phyloP scores from a whole-genome alignment of 2,888 invertebrate species.

The Hermaeophaga mercurialis region DNA sequence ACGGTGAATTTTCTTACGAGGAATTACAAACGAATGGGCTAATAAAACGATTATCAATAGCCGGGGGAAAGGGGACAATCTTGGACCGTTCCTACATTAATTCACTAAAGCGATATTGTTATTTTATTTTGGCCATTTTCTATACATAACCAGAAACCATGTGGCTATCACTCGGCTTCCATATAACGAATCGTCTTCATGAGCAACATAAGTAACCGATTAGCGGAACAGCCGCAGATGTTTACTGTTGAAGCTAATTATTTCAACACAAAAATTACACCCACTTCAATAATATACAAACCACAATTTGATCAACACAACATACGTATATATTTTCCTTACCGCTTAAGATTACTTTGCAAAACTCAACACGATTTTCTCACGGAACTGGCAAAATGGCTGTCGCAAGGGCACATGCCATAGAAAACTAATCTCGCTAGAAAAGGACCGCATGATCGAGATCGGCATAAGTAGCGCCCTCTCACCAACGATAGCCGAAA shows the following conservation, averaged over 20 bases:
- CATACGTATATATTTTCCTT: constrained; percentile 55
- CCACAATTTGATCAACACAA: constrained; percentile 44
- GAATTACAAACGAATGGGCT: constrained; percentile 26
- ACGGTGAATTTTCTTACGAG: too few species aligned
- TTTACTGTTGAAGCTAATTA: constrained; percentile 41
- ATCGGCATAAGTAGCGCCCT: constrained; percentile 43
- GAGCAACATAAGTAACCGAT: constrained; percentile 50
- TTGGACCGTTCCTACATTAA: constrained; percentile 34
- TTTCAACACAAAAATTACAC: constrained; percentile 41
- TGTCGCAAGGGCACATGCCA: constrained; percentile 72
- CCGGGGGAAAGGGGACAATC: constrained; percentile 35
- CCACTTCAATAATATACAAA: constrained; percentile 39
- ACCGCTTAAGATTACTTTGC: constrained; percentile 64
- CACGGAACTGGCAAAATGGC: constrained; percentile 72
- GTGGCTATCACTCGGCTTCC: constrained; percentile 58
- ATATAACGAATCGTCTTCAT: constrained; percentile 52
- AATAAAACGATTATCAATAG: constrained; percentile 32
- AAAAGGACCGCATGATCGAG: constrained; percentile 49
- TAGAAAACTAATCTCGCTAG: constrained; percentile 60
- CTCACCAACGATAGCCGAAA: constrained; percentile 31
- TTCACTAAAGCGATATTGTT: constrained; percentile 33
- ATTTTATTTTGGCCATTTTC: constrained; percentile 31
- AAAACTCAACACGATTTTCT: constrained; percentile 68
- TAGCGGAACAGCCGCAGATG: constrained; percentile 47
- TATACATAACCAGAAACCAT: constrained; percentile 58